A percentile compares a stretch with the other conserved stretches of the same genome.
Conservation (phyloP, 2,888 invertebrate genomes). For the Pyrrhosoma nymphula region DNA sequence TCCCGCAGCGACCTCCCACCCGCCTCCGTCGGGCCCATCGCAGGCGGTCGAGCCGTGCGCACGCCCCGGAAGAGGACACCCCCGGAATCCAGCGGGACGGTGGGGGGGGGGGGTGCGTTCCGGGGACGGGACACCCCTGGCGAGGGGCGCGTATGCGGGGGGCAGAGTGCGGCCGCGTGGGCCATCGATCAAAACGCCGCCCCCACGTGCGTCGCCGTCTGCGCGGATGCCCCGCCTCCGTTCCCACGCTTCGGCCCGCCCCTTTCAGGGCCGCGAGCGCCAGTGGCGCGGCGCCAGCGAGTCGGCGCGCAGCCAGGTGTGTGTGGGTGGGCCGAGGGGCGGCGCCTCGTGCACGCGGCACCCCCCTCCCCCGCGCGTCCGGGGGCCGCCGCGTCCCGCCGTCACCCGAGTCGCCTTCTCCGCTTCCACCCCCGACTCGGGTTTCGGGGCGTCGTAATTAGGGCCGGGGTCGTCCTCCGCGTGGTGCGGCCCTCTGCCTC, state of each 20-base stretch:
- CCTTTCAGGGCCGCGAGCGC: neutral
- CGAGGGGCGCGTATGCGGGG: neutral
- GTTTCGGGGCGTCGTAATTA: constrained; percentile 46
- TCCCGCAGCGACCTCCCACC: neutral
- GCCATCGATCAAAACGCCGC: constrained; percentile 24
- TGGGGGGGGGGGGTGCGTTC: too few relatives aligned
- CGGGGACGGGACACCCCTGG: neutral
- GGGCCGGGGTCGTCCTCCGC: neutral
- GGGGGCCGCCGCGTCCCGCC: neutral
- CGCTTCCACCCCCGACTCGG: neutral
- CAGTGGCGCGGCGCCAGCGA: constrained; percentile 52
- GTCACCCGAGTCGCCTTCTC: neutral
- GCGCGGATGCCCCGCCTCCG: neutral
- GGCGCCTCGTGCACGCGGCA: neutral
- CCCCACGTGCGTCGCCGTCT: constrained; percentile 34
- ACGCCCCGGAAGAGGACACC: neutral
- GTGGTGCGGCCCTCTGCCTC: neutral
- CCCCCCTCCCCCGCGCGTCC: neutral
- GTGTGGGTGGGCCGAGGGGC: constrained; percentile 46
- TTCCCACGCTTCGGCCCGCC: neutral
- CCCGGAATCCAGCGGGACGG: neutral
- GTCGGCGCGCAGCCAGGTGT: constrained; percentile 64
- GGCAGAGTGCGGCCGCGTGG: constrained; percentile 27
- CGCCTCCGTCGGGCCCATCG: neutral
- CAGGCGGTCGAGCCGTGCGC: neutral